A percentile compares a stretch with the other conserved stretches of the same genome.
Evolutionary conservation across 2,888 invertebrate species (phyloP).

Genomic region (Hetaerina titia): DNA sequence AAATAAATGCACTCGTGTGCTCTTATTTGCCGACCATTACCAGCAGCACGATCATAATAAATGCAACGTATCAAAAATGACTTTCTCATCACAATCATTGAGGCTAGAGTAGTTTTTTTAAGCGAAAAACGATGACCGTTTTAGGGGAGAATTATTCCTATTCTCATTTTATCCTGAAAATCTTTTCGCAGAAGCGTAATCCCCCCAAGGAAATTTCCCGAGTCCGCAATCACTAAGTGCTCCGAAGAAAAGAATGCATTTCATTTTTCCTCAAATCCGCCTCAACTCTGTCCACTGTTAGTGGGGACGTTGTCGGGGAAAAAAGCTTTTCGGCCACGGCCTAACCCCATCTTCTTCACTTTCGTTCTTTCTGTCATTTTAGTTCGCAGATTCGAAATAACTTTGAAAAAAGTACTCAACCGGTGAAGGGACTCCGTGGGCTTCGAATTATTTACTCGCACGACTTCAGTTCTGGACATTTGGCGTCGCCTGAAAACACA

Average conservation of each 20-base stretch:
- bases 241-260: neutral
- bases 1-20: neutral
- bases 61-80: neutral
- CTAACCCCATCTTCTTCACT: neutral
- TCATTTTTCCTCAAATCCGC: slow-evolving; percentile 33
- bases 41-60: neutral
- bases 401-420: neutral
- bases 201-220: neutral
- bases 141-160: neutral
- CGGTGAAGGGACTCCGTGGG: neutral
- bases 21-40: neutral
- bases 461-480: neutral
- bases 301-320: neutral
- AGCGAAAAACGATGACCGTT: neutral
- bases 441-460: neutral
- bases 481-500: neutral
- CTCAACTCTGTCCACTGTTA: neutral
- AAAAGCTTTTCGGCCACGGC: neutral
- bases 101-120: neutral
- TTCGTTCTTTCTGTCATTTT: neutral
- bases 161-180: neutral
- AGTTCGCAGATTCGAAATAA: neutral
- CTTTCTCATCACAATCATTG: neutral
- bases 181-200: slow-evolving; percentile 1
- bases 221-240: neutral